Base-by-base conservation (phyloP, 2,888 invertebrate genomes). In the Eupithecia pulchellata region DNA sequence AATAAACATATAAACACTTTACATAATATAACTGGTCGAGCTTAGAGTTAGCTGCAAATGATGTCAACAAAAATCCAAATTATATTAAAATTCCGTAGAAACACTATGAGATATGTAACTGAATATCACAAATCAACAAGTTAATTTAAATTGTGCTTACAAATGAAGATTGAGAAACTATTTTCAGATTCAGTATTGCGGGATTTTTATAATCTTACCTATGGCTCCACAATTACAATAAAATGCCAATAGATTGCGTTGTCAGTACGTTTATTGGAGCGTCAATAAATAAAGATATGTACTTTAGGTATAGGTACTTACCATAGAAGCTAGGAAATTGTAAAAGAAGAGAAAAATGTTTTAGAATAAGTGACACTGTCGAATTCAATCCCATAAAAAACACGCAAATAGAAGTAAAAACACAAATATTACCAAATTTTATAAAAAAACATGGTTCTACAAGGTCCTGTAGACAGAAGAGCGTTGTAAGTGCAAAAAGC, bases 401-500 rank as follows among this genome's bases (percentile, higher is more conserved):
- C 42, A 68, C 55, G 57, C 39, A 64, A 20, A 57, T 17, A 57
- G 9, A 58, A 42, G 4, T 25, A 25, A 0, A 11, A 9, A 25
- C 52, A 11, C 52, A 52, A 25, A 25, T 25, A 25, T 52, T 52
- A 57, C 39, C 66, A 39, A 69, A 69, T 69, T 52, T 17, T 1
- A 57, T 20, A 60, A n/a, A 32, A 52, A 32, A 17, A 64, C 20
- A 64, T 57, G 29, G 5, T 17, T 30, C 4, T 20, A 20, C 6
- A 42, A 42, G 58, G 36, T 60, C 60, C 69, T 69, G 47, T 68
- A 70, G 69, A 75, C 66, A 71, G 64, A 68, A 75, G 68, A 72
- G 69, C 55, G 63, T 68, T 63, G 34, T 62, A 39, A 71, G 75
- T 74, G 71, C 67, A 58, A 27, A 1, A 74, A 74, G 74, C 74